Conservation (phyloP, 2,113 vertebrate genomes). For the Dromiciops gliroides region DNA sequence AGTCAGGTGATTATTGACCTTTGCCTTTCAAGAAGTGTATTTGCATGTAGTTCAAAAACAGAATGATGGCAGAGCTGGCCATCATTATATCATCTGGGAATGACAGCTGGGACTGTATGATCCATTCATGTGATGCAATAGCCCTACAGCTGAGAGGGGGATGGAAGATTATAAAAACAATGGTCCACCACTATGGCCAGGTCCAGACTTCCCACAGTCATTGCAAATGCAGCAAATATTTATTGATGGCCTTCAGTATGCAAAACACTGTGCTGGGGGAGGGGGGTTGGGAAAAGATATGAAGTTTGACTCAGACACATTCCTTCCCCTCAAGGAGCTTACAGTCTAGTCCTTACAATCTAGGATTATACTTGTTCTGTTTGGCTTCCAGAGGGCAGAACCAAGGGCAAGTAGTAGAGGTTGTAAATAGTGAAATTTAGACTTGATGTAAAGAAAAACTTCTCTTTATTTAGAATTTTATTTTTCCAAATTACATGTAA, state of each 20-base stretch:
- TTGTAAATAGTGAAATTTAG: no score
- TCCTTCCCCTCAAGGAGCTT: no score
- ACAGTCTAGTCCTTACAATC: no score
- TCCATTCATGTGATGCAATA: constrained; percentile 69
- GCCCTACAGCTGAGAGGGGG: constrained; percentile 42
- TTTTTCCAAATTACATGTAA: no score
- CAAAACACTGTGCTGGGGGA: neutral
- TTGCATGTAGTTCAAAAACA: neutral
- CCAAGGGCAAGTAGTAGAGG: no score
- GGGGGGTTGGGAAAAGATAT: no score
- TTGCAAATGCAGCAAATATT: neutral
- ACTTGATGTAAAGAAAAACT: no score
- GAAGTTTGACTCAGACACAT: no score
- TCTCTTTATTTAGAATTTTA: no score
- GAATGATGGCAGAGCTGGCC: neutral
- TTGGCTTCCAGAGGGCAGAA: no score
- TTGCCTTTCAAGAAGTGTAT: neutral
- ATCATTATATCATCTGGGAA: constrained; percentile 10
- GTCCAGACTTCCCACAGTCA: neutral
- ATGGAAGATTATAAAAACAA: constrained; percentile 52
- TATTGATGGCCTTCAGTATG: neutral
- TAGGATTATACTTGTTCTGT: no score
- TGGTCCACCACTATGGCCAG: constrained; percentile 20
- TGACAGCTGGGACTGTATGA: constrained; percentile 28
- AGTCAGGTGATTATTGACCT: neutral